Evolutionary conservation across 23 tunicate species (phyloP).

Genomic region (Trididemnum nubilum): DNA sequence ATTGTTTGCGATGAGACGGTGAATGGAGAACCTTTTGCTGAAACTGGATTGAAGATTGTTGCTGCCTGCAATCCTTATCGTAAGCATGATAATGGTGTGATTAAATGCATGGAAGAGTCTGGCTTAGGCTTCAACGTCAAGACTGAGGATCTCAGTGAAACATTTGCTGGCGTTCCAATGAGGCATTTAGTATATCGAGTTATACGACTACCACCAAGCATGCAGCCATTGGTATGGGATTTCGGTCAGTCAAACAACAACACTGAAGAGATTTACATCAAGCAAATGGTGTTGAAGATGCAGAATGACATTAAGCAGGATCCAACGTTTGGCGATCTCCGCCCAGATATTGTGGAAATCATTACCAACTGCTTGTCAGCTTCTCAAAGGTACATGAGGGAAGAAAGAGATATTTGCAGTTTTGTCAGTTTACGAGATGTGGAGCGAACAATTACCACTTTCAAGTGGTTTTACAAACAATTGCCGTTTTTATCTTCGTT

Average conservation of each 20-base stretch:
- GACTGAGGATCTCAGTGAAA: conserved; percentile 34
- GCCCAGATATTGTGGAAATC: not conserved
- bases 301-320: conserved; percentile 10
- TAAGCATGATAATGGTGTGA: conserved; percentile 29
- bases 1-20: conserved; percentile 53
- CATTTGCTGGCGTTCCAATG: conserved; percentile 47
- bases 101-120: conserved; percentile 45
- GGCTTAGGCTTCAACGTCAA: conserved; percentile 55
- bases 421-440: conserved; percentile 62
- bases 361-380: not conserved
- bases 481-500: not conserved
- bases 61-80: conserved; percentile 67
- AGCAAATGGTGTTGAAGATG: conserved; percentile 51
- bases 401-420: conserved; percentile 32
- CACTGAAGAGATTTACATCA: conserved; percentile 33
- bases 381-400: conserved; percentile 44
- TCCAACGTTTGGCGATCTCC: not conserved
- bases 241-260: conserved; percentile 50
- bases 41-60: conserved; percentile 33
- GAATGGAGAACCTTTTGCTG: conserved; percentile 31
- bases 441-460: conserved; percentile 35
- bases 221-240: conserved; percentile 65
- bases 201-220: conserved; percentile 54
- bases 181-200: conserved; percentile 54
- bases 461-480: conserved; percentile 45